Conservation (phyloP, 2,113 vertebrate genomes). For the Ceyx melanurus region DNA sequence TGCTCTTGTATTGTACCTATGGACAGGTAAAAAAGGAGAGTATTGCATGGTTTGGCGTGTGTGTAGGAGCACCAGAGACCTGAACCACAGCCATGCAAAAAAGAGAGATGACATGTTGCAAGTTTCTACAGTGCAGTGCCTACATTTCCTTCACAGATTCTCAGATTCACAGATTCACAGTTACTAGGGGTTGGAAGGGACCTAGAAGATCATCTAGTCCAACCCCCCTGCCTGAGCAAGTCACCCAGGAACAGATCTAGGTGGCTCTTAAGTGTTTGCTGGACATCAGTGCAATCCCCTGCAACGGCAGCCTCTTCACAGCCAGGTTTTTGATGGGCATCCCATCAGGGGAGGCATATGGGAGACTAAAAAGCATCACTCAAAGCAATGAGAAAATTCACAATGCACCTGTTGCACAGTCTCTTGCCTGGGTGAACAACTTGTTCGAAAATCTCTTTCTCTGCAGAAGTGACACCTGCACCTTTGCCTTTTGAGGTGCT, state of each 20-base stretch:
- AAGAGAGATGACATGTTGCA: background rate
- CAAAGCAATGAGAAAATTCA: background rate
- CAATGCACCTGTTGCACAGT: accelerated
- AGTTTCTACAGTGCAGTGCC: background rate
- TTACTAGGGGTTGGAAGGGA: no score
- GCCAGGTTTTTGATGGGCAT: background rate
- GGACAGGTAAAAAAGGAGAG: background rate
- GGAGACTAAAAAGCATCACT: background rate
- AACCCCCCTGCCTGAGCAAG: no score
- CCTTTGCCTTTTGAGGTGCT: background rate
- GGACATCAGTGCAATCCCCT: background rate
- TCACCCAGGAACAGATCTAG: no score
- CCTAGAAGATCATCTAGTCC: no score
- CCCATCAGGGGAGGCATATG: background rate
- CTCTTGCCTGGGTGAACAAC: background rate
- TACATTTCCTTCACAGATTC: background rate
- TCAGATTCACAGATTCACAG: no score
- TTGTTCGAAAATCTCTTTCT: background rate
- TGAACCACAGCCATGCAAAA: background rate
- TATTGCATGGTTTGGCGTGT: accelerated
- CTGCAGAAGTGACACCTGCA: background rate
- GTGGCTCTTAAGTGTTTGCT: background rate
- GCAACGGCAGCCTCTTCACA: background rate
- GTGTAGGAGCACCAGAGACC: background rate
- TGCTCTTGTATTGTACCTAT: background rate